Percentiles rank a stretch among this genome's conserved stretches.
These are phyloP conservation scores for Spatulosminthurus flaviceps DNA, from an alignment of 2,888 invertebrate species.

Conservation along the genomic window DNA sequence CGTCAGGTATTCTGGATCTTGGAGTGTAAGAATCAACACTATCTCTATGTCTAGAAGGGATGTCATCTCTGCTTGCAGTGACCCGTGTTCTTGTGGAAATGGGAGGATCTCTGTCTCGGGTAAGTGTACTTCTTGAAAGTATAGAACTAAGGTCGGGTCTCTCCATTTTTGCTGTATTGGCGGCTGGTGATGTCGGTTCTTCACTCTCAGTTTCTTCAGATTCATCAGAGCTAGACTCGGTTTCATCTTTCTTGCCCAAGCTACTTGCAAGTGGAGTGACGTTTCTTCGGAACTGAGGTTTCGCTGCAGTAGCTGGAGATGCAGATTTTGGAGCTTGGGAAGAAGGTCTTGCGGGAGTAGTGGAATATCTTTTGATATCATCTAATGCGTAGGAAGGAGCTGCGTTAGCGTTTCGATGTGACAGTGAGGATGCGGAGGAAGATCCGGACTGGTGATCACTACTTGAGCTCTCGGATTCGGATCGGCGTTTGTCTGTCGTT, in stretches of 20 bases:
- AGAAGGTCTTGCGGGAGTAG: not conserved
- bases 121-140: slow-evolving; percentile 80
- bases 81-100: slow-evolving; percentile 1
- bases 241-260: slow-evolving; percentile 70
- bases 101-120: slow-evolving; percentile 67
- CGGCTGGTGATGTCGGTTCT: slow-evolving; percentile 30
- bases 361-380: not conserved
- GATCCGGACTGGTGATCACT: slow-evolving; percentile 70
- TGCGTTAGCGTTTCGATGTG: slow-evolving; percentile 54
- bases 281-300: slow-evolving; percentile 71
- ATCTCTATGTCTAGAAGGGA: not conserved
- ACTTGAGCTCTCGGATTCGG: slow-evolving; percentile 81
- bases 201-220: slow-evolving; percentile 69
- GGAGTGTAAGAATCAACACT: not conserved
- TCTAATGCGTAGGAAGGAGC: slow-evolving; percentile 36
- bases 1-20: not conserved
- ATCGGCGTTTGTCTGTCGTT: slow-evolving; percentile 73
- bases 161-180: slow-evolving; percentile 41
- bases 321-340: not conserved
- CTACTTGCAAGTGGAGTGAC: slow-evolving; percentile 61
- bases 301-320: slow-evolving; percentile 67
- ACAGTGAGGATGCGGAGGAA: slow-evolving; percentile 68
- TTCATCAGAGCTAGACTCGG: slow-evolving; percentile 70
- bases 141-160: slow-evolving; percentile 77
- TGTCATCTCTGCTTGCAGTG: not conserved